Percentiles rank a stretch among this genome's conserved stretches.
Conservation (phyloP, 2,797 vertebrate genomes). For the Urophycis tenuis region DNA sequence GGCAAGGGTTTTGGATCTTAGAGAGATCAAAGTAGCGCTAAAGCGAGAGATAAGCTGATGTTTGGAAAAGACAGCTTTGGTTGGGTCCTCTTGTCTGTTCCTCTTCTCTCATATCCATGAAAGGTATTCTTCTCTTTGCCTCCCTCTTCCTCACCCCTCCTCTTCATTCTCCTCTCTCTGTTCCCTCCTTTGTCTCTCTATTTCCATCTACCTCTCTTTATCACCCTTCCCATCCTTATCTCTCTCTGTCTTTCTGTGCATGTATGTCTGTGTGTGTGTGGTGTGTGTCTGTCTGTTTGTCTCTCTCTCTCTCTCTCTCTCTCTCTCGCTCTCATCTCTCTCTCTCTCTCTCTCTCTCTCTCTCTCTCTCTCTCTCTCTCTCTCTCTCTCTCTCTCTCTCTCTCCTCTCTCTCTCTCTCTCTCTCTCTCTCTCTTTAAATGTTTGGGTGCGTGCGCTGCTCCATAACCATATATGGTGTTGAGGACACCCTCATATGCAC, state of each 20-base stretch:
- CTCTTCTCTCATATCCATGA: neutral
- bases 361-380: neutral
- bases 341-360: neutral
- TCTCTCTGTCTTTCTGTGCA: neutral
- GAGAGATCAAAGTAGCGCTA: neutral
- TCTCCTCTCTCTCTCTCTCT: neutral
- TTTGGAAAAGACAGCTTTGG: neutral
- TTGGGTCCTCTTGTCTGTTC: neutral
- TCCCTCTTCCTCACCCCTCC: neutral
- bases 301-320: neutral
- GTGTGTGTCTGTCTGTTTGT: too few relatives aligned
- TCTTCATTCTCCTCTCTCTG: neutral
- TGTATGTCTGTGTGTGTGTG: too few relatives aligned
- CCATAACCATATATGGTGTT: conserved; percentile 6
- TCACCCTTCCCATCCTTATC: neutral
- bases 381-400: neutral
- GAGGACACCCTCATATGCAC: neutral
- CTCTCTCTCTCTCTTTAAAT: neutral
- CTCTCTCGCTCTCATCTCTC: too few relatives aligned
- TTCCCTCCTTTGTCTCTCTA: neutral
- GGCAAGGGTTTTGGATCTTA: neutral
- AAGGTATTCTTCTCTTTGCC: neutral
- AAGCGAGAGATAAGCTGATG: neutral
- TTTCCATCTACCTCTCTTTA: neutral
- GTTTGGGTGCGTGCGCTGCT: neutral